These are phyloP conservation scores for Campylomormyrus tamandua DNA, from an alignment of 2,113 vertebrate genomes.

Conservation along the genomic window DNA sequence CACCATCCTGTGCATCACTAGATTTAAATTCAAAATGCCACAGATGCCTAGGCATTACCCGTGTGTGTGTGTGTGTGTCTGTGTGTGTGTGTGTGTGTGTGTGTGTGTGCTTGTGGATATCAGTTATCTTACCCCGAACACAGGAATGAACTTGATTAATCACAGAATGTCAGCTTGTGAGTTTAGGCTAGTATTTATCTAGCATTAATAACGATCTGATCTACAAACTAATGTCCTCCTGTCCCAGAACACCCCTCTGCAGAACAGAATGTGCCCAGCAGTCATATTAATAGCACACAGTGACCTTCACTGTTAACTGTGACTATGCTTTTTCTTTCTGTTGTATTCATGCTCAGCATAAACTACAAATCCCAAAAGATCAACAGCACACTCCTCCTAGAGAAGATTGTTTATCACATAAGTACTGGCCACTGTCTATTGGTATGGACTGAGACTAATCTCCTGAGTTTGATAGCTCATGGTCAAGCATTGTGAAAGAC, in stretches of 20 bases:
- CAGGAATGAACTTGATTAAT: background rate
- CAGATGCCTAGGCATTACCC: background rate
- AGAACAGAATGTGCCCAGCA: background rate
- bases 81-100: background rate
- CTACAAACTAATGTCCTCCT: background rate
- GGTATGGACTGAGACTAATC: background rate
- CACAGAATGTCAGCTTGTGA: background rate
- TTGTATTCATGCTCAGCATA: background rate
- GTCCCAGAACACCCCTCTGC: background rate
- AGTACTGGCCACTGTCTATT: background rate
- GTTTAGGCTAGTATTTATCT: background rate
- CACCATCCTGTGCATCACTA: background rate
- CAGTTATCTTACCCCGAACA: background rate
- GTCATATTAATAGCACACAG: conserved; percentile 9
- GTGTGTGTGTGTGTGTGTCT: background rate
- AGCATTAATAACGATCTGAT: background rate
- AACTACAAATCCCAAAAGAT: conserved; percentile 5
- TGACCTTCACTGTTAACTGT: conserved; percentile 10
- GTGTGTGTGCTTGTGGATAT: background rate
- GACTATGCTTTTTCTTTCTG: conserved; percentile 1
- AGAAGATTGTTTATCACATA: background rate
- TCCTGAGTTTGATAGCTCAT: background rate
- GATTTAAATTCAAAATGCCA: background rate
- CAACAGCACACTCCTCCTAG: background rate
- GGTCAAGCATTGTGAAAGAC: background rate